Base-by-base conservation (phyloP, 2,888 invertebrate species). In the Quadriops clusia region DNA sequence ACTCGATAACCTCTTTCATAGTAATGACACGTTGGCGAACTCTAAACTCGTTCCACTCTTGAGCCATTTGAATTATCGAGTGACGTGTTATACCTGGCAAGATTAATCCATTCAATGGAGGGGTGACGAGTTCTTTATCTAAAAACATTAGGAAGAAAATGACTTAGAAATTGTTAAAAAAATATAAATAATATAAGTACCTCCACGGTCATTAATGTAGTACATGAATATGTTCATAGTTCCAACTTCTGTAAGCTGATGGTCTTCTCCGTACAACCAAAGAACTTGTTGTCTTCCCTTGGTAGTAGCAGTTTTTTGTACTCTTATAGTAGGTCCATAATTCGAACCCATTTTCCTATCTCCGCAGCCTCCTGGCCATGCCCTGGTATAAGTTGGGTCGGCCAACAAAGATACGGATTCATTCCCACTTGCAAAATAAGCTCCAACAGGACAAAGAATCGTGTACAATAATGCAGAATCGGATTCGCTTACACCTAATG, bases 191-290 rank as follows among this genome's bases (percentile, higher is more conserved):
- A 25, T 8, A 17, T 31, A 49, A 60, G 60, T 61, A 91, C 91
- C 87, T 72, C 94, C 95, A 53, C 84, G 66, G 31, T 89, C 82
- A 54, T 95, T 86, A 40, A 81, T 69, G 62, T 77, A 80, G 49
- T 84, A 77, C 56, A 91, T 71, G 58, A 97, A 95, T 31, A 98
- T 76, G 57, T 98, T 98, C 98, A 98, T 98, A 8, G 95, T 87
- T 30, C 98, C 98, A 24, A 89, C 94, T 70, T 98, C 98, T 0
- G 98, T 97, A 14, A 98, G 56, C 56, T 90, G 76, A 53, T 93
- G 80, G 50, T 97, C 80, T 1, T 86, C 79, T 3, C 95, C 97
- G 53, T 83, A 94, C 21, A 98, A 65, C 98, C 98, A 98, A 32
- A 98, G 60, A 5, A 93, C 91, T 65, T 97, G 97, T 46, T 95